A percentile compares a stretch with the other conserved stretches of the same genome.
Conservation (phyloP, 2,113 vertebrate species). For the Paratilapia polleni region DNA sequence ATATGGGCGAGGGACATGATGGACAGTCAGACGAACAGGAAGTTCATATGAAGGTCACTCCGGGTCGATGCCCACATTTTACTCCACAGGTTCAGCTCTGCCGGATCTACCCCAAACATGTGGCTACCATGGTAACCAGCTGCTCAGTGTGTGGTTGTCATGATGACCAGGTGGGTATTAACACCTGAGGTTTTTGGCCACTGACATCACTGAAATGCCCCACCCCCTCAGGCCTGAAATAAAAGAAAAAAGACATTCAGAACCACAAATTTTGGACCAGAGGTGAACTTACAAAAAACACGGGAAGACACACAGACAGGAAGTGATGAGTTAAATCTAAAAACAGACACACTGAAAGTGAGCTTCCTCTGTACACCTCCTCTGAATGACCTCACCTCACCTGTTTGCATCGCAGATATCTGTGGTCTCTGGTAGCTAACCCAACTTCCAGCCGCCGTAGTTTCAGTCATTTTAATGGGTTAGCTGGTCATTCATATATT, state of each 20-base stretch:
- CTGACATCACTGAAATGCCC: not conserved
- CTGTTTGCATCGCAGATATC: not conserved
- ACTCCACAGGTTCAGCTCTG: not conserved
- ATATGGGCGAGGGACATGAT: slow-evolving; percentile 63
- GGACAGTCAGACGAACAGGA: slow-evolving; percentile 9
- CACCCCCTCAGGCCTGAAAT: not conserved
- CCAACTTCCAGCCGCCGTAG: not conserved
- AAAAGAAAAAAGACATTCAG: not conserved
- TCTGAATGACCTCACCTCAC: not conserved
- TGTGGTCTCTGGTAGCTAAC: not conserved
- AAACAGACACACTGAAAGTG: no score
- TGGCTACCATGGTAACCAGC: not conserved
- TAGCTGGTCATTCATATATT: not conserved
- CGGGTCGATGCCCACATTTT: not conserved
- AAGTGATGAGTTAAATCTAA: not conserved
- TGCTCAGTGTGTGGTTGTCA: not conserved
- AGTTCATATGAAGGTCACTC: not conserved
- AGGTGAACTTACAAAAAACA: not conserved
- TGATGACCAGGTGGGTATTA: not conserved
- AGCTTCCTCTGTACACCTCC: not conserved
- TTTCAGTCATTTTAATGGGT: not conserved
- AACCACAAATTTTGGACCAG: not conserved
- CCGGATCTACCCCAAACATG: not conserved
- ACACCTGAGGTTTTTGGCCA: not conserved
- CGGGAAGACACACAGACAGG: not conserved